phyloP scores from a whole-genome alignment of 2,113 vertebrate genomes.

The Psittacula cyanocephala region DNA sequence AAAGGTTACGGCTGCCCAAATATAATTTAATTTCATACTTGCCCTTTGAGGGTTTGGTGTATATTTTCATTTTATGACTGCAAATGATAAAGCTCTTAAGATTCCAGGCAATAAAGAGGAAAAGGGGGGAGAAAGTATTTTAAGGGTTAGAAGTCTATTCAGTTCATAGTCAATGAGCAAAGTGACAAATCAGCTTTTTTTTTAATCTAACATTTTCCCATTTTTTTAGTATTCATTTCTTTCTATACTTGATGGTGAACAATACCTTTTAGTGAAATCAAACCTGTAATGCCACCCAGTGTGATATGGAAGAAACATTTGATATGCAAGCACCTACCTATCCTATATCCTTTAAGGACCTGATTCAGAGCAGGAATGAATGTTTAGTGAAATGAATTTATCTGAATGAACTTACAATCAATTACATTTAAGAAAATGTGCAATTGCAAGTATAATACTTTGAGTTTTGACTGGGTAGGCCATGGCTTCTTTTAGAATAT shows the following conservation, averaged over 20 bases:
- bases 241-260: conserved; percentile 2
- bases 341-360: neutral
- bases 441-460: neutral
- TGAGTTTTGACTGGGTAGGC: neutral
- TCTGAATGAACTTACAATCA: neutral
- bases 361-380: neutral
- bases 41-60: conserved; percentile 87
- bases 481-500: neutral
- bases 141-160: conserved; percentile 78
- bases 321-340: neutral
- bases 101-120: conserved; percentile 81
- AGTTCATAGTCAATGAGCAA: conserved; percentile 66
- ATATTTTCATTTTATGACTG: conserved; percentile 87
- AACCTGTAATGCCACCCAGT: conserved; percentile 24
- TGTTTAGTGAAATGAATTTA: neutral
- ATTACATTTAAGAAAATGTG: neutral
- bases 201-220: conserved; percentile 51
- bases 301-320: neutral
- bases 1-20: conserved; percentile 87
- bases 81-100: conserved; percentile 87
- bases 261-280: conserved; percentile 23
- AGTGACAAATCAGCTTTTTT: conserved; percentile 72
- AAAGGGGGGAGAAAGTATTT: conserved; percentile 71
- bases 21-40: conserved; percentile 89
- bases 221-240: conserved; percentile 35